Conservation (phyloP, 2,888 invertebrate genomes). For the Scaptomyza polygonia region DNA sequence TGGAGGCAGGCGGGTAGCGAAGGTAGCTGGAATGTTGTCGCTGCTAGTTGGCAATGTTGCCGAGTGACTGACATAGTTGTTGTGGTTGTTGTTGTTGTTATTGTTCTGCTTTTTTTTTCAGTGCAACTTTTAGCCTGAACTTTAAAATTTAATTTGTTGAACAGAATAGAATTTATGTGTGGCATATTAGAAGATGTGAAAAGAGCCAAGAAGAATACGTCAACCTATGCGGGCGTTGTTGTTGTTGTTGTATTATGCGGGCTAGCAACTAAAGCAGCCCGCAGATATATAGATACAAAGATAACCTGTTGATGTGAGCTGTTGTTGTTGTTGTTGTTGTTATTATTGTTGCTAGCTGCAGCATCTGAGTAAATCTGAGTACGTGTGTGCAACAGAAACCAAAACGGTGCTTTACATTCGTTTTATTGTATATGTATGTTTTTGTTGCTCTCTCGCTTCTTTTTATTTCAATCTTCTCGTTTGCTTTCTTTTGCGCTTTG, state of each 20-base stretch:
- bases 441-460: slow-evolving; percentile 8
- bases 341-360: slow-evolving; percentile 2
- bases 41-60: slow-evolving; percentile 75
- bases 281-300: slow-evolving; percentile 46
- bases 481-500: slow-evolving; percentile 38
- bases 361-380: slow-evolving; percentile 33
- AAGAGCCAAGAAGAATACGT: slow-evolving; percentile 13
- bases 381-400: slow-evolving; percentile 50
- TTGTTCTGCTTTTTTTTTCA: slow-evolving; percentile 36
- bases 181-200: slow-evolving; percentile 57
- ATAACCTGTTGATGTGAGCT: slow-evolving; percentile 63
- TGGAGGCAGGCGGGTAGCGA: slow-evolving; percentile 26
- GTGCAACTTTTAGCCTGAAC: slow-evolving; percentile 54
- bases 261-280: slow-evolving; percentile 28
- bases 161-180: slow-evolving; percentile 67
- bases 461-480: slow-evolving; percentile 12
- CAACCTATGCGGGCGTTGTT: slow-evolving; percentile 60
- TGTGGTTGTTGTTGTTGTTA: slow-evolving; percentile 48
- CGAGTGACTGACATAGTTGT: slow-evolving; percentile 77
- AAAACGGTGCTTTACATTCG: slow-evolving; percentile 76
- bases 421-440: slow-evolving; percentile 32
- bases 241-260: slow-evolving; percentile 55
- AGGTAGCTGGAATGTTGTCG: slow-evolving; percentile 77
- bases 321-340: slow-evolving; percentile 4
- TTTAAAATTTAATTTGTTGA: slow-evolving; percentile 70